Percentiles rank a stretch among this genome's conserved stretches.
Conservation (phyloP, 2,888 invertebrate genomes). For the Salticus scenicus region DNA sequence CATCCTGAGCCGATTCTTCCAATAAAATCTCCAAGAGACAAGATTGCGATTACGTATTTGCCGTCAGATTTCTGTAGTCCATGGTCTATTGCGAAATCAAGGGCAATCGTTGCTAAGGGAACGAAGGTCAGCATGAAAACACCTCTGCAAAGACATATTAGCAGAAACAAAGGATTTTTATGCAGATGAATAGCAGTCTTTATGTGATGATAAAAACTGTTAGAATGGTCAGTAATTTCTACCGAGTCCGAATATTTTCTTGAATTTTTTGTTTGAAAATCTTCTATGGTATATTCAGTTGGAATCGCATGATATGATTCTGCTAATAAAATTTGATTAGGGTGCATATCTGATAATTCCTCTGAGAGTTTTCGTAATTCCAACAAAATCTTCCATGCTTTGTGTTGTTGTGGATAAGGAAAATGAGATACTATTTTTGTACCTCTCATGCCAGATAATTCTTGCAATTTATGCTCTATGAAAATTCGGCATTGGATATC, state of each 20-base stretch:
- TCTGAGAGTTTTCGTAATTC: background rate
- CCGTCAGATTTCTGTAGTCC: constrained; percentile 30
- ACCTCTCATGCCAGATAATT: background rate
- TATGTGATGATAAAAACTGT: background rate
- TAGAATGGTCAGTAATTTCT: background rate
- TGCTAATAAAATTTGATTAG: background rate
- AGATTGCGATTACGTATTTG: constrained; percentile 33
- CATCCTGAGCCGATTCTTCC: constrained; percentile 57
- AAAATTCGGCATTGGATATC: constrained; percentile 29
- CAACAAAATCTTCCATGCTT: background rate
- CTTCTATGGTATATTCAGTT: no score
- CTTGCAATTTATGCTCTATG: constrained; percentile 25
- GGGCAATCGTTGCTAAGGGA: constrained; percentile 41
- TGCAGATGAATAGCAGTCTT: constrained; percentile 39
- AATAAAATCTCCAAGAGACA: constrained; percentile 50
- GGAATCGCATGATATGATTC: background rate
- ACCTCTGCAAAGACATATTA: constrained; percentile 39
- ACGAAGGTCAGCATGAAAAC: constrained; percentile 45
- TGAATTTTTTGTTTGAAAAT: background rate
- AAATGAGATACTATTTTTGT: constrained; percentile 4
- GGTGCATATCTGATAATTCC: background rate
- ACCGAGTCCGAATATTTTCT: background rate
- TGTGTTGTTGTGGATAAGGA: background rate
- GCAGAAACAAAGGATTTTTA: constrained; percentile 40
- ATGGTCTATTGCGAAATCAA: constrained; percentile 53